These are phyloP conservation scores for Leuciscus idus DNA, from an alignment of 2,113 vertebrate species.

Conservation along the genomic window DNA sequence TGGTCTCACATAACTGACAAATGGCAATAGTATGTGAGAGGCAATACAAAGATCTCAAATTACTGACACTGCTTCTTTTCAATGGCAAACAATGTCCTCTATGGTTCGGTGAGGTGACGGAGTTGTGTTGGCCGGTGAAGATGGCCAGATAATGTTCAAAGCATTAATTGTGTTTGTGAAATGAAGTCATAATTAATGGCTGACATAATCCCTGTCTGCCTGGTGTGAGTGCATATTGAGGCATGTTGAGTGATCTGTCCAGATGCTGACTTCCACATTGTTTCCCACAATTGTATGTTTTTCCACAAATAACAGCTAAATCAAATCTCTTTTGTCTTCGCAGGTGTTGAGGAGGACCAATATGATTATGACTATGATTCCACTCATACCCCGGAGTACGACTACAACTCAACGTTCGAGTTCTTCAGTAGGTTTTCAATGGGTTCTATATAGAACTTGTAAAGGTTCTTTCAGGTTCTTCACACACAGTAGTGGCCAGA, in stretches of 20 bases:
- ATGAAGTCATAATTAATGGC: conserved; percentile 6
- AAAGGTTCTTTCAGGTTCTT: too few relatives aligned
- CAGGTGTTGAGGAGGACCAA: not conserved
- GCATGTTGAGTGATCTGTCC: not conserved
- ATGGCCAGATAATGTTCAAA: conserved; percentile 28
- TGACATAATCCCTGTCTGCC: not conserved
- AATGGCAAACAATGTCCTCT: conserved; percentile 24
- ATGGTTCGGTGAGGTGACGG: not conserved
- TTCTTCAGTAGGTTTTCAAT: conserved; percentile 58
- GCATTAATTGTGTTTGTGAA: conserved; percentile 17
- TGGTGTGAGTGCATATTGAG: not conserved
- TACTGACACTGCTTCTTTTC: conserved; percentile 37
- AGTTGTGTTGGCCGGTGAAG: conserved; percentile 16
- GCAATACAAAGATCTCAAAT: conserved; percentile 44
- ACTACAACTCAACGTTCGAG: conserved; percentile 54
- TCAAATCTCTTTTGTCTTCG: conserved; percentile 13
- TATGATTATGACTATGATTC: not conserved
- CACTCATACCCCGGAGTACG: conserved; percentile 40
- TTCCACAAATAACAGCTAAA: not conserved
- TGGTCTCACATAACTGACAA: conserved; percentile 40
- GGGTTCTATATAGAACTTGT: too few relatives aligned
- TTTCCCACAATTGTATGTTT: not conserved
- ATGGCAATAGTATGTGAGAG: conserved; percentile 20
- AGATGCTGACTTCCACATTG: not conserved
- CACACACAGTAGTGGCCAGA: too few relatives aligned